Evolutionary conservation across 2,797 vertebrate genomes (phyloP).

Genomic region (Microctenopoma steveboyesi): DNA sequence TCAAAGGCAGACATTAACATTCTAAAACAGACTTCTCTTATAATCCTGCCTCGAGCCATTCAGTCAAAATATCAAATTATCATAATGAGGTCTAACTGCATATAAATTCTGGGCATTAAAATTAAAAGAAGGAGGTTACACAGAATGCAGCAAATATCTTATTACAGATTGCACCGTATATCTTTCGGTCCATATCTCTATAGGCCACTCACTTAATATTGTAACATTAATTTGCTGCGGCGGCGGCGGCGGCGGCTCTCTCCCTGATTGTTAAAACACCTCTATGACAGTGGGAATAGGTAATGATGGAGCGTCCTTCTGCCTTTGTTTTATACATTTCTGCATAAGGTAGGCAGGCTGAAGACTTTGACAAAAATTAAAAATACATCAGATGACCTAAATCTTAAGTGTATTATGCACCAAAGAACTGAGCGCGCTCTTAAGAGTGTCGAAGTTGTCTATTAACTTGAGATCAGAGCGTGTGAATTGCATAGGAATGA

Average conservation of each 20-base stretch:
- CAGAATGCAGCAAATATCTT: constrained; percentile 56
- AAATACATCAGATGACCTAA: constrained; percentile 74
- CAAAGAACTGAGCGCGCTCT: constrained; percentile 62
- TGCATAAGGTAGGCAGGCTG: constrained; percentile 57
- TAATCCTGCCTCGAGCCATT: constrained; percentile 82
- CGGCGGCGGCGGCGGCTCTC: constrained; percentile 8
- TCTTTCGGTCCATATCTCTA: constrained; percentile 27
- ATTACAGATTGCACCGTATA: constrained; percentile 39
- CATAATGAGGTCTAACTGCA: constrained; percentile 87
- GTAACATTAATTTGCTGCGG: constrained; percentile 38
- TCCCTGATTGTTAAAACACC: constrained; percentile 35
- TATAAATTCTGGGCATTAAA: constrained; percentile 84
- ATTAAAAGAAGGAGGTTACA: constrained; percentile 64
- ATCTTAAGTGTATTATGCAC: constrained; percentile 72
- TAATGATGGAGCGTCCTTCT: constrained; percentile 42
- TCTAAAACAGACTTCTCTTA: constrained; percentile 76
- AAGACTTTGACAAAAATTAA: constrained; percentile 72
- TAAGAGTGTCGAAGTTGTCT: constrained; percentile 68
- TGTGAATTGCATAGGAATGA: constrained; percentile 69
- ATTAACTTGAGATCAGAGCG: constrained; percentile 79
- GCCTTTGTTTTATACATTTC: constrained; percentile 56
- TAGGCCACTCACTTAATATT: constrained; percentile 29
- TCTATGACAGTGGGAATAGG: constrained; percentile 48
- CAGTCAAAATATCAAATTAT: constrained; percentile 87
- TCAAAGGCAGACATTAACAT: constrained; percentile 83